Base-by-base conservation (phyloP, 92 coral and sea anemone genomes). In the Hydrozoanthus gracilis region DNA sequence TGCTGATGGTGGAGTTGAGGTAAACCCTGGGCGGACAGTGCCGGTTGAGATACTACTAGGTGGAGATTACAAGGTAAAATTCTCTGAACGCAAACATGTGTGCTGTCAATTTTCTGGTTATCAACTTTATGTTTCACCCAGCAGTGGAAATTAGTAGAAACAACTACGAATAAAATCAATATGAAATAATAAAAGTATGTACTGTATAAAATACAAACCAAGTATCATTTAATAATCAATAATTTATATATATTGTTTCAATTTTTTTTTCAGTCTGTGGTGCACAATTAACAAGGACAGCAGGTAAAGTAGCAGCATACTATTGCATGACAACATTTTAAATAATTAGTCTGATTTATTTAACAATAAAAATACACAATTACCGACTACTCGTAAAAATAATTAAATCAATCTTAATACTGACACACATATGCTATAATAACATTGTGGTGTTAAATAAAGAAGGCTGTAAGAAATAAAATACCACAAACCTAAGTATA, bases 1-100 rank as follows among this genome's bases (percentile, higher is more conserved):
- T 79, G 84, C 79, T 78, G 94, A 91, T 84, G 94, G 94, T 27
- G 65, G 74, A 60, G 80, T 88, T 46, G 87, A 69, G 85, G 88
- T 91, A 72, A 84, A 77, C 18, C 82, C 86, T 73, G 88, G 86
- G 62, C 85, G 79, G 47, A 58, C 85, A 54, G 91, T 88, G 48
- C 93, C 91, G 13, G 87, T 88, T 11, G 85, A 91, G 69, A 71
- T 91, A 13, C 86, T 71, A 71, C 79, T 78, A 54, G 89, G 89
- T 70, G 93, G 91, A 66, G 89, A 91, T 54, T 84, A 89, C 82
- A 86, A 86, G 83, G 69, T 77, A 77, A 77, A 77, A 72, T 20
- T 72, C 77, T 72, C 77, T 72, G 77, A 72, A 72, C 46, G 77
- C 77, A 45, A 72, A 48, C 54, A 72, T 45, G 54, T 46, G 77